Evolutionary conservation across 1,140 invertebrate species (phyloP), one percentile per base, ranked within the genome.

Genomic region (Spodoptera litura): DNA sequence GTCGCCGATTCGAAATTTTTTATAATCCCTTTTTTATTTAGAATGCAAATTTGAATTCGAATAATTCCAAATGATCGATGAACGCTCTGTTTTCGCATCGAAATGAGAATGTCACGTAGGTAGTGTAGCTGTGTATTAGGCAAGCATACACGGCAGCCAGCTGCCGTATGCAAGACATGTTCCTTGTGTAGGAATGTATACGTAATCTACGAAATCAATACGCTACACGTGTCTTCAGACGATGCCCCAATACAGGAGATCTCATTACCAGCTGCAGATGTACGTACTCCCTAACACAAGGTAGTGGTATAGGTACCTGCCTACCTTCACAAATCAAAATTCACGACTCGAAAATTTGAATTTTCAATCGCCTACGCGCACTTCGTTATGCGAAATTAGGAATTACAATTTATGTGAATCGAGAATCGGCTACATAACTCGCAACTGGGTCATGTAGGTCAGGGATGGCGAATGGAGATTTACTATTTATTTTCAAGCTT

Each of bases 381-480:
- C 73, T 75, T 75, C 73, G 73, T 75, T 75, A 75, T 75, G 59
- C 73, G 53, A 70, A 81, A 83, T 83, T 81, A 70, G 71, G 78
- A 82, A 85, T 77, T 82, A 71, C 80, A 81, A 78, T 76, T 62
- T 74, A 66, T 74, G 52, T 74, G 77, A 66, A 76, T 75, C 59
- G 59, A 78, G 68, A 68, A 76, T 75, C 51, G 58, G 73, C 73
- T 70, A 51, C 73, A 75, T 78, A 79, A 81, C 49, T 62, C 79
- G 73, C 72, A 85, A 85, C 75, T 87, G 78, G 84, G 83, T 85
- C 84, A 83, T 74, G 81, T 87, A 88, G 88, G 83, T 87, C 87
- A 84, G 82, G 80, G 81, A 84, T 82, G 80, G 15, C 25, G 59
- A 73, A 78, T 59, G 75, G 68, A 58, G 73, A 81, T 79, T 71